Conservation (phyloP, 2,888 invertebrate species). For the Philaethria dido region DNA sequence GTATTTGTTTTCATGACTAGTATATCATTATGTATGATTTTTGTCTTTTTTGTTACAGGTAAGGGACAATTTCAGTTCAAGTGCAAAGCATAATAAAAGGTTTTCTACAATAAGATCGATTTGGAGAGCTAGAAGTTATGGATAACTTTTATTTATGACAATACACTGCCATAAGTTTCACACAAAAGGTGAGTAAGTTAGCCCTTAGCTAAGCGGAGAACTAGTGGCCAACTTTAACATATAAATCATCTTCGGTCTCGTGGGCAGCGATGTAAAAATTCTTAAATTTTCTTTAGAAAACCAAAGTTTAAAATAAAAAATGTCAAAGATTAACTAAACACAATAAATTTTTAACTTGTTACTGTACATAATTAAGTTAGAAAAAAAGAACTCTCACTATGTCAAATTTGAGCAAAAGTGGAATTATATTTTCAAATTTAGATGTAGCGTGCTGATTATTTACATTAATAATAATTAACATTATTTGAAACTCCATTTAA, state of each 20-base stretch:
- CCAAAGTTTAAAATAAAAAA: not conserved
- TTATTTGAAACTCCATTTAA: too few relatives aligned
- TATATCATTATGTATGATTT: constrained; percentile 14
- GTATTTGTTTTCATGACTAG: too few relatives aligned
- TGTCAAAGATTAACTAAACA: not conserved
- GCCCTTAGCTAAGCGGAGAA: constrained; percentile 64
- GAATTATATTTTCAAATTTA: not conserved
- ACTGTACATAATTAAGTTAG: not conserved
- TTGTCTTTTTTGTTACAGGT: constrained; percentile 62
- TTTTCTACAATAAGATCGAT: constrained; percentile 9
- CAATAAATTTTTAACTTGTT: not conserved
- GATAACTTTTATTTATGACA: constrained; percentile 25
- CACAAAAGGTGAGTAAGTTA: constrained; percentile 17
- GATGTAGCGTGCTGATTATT: too few relatives aligned
- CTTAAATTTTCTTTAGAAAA: not conserved
- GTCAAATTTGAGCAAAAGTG: not conserved
- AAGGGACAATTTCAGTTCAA: constrained; percentile 45
- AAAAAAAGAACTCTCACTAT: not conserved
- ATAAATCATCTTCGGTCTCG: constrained; percentile 62
- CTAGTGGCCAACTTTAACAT: constrained; percentile 63
- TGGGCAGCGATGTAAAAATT: constrained; percentile 2
- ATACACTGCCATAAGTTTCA: constrained; percentile 5
- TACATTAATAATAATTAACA: too few relatives aligned
- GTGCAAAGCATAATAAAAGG: constrained; percentile 2
- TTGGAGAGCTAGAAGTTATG: not conserved